Evolutionary conservation across 1,140 invertebrate species (phyloP), one percentile per base, ranked within the genome.

Genomic region (Plectrocnemia conspersa): DNA sequence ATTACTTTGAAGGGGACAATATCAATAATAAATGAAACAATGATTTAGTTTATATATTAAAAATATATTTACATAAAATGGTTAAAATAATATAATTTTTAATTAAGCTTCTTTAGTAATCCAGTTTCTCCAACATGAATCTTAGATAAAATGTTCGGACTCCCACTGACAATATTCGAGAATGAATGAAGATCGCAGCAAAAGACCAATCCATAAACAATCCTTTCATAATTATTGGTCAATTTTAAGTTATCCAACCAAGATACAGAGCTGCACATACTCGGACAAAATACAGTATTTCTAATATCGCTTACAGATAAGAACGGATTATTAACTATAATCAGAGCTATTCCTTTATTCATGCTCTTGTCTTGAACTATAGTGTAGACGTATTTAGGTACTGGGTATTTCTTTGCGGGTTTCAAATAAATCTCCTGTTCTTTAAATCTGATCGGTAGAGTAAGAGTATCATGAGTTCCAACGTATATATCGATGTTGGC

Each of bases 251-350:
- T 64, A 25, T 54, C 64, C 50, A 71, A 58, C 73, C 73, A 75
- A 5, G 54, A 10, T 38, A 66, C 62, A 46, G 63, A 60, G 18
- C 59, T 58, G 59, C 73, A 75, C 48, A 61, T 59, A 62, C 73
- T 75, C 41, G 70, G 69, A 59, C 73, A 75, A 56, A 73, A 71
- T 55, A 73, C 69, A 0, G 65, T 52, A 10, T 66, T 64, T 40
- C 66, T 62, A n/a, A 74, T 63, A 63, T 75, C 72, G 59, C 72
- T 73, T 15, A 75, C 69, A 4, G 71, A 64, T 56, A 74, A 68
- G 55, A 69, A 69, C 19, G 73, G 73, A 53, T 74, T 69, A 61
- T 74, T 74, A 1, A 73, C 52, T 49, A 71, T 54, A 18, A 68
- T 64, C 16, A 75, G 15, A 5, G 68, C 71, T 11, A 70, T 47